Evolutionary conservation across 2,797 vertebrate genomes (phyloP).

Genomic region (Poecilia gillii): DNA sequence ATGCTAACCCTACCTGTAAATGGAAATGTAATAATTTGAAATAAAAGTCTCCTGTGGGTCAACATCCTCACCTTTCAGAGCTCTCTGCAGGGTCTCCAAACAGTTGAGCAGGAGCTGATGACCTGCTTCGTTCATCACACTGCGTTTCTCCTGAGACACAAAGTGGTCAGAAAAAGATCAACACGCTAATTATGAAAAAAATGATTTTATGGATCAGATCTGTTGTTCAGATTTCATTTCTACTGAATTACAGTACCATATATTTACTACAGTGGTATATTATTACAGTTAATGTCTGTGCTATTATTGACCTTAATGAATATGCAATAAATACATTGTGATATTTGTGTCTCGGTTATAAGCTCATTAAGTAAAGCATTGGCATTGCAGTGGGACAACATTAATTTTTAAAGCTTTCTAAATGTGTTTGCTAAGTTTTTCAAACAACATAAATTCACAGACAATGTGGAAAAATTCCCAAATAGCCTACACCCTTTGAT

Average conservation of each 20-base stretch:
- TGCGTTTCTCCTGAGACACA: conserved; percentile 89
- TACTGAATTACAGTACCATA: neutral
- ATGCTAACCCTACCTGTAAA: neutral
- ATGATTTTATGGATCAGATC: conserved; percentile 17
- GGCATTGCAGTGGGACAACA: neutral
- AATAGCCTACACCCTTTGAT: no score
- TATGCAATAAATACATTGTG: conserved; percentile 5
- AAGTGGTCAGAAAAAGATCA: conserved; percentile 4
- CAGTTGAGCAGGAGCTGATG: conserved; percentile 95
- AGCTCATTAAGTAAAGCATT: neutral
- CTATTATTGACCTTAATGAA: conserved; percentile 15
- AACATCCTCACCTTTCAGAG: conserved; percentile 89
- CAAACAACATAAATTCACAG: neutral
- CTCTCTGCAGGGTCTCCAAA: conserved; percentile 95
- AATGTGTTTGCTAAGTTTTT: neutral
- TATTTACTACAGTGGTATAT: conserved; percentile 9
- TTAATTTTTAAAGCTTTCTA: neutral
- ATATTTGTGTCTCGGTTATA: neutral
- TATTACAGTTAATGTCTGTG: conserved; percentile 2
- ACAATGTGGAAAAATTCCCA: neutral
- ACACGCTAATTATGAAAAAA: conserved; percentile 2
- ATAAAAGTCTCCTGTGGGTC: neutral
- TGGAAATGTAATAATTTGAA: neutral
- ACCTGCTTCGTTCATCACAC: conserved; percentile 89
- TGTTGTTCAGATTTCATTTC: conserved; percentile 24